Conservation (phyloP, 1,140 invertebrate species). For the Lepidurus apus region DNA sequence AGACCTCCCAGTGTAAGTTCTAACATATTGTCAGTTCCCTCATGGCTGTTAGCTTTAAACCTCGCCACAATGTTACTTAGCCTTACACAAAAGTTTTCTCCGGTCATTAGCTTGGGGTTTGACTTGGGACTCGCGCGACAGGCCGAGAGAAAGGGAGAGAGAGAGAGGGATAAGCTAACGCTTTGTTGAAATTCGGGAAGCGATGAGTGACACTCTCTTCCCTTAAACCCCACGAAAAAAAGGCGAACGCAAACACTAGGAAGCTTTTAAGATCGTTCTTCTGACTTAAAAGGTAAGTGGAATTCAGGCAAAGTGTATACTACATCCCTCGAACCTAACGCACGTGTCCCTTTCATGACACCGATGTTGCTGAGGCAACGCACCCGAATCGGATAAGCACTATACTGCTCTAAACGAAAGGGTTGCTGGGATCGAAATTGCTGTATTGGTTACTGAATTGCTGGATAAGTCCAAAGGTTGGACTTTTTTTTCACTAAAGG, state of each 20-base stretch:
- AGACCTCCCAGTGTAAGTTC: neutral
- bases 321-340: neutral
- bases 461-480: neutral
- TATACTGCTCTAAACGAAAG: neutral
- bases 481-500: too few relatives aligned
- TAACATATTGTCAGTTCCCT: neutral
- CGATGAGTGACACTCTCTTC: neutral
- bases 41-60: neutral
- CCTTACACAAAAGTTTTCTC: conserved; percentile 6
- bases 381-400: neutral
- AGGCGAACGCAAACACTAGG: neutral
- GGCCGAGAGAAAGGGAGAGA: neutral
- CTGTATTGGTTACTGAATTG: neutral
- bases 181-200: conserved; percentile 2
- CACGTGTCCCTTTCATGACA: conserved; percentile 3
- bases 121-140: neutral
- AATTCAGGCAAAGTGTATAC: neutral
- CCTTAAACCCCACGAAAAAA: neutral
- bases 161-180: neutral
- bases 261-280: neutral
- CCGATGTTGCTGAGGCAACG: neutral
- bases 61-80: neutral
- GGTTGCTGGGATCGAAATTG: neutral
- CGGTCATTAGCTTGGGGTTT: conserved; percentile 10
- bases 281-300: neutral